Evolutionary conservation across 2,797 vertebrate genomes (phyloP).

Genomic region (Hirundo rustica): DNA sequence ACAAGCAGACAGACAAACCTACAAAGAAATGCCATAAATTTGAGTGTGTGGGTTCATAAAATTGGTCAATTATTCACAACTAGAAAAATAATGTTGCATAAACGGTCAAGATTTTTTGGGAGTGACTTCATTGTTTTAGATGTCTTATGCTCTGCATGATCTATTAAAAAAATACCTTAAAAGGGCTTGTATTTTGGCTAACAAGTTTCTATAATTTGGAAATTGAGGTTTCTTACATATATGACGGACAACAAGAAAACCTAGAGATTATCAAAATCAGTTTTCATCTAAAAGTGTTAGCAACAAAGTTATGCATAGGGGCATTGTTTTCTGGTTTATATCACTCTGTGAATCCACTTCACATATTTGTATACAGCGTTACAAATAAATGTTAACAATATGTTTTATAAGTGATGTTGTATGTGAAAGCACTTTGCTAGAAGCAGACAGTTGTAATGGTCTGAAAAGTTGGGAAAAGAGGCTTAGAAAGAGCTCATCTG

Average conservation of each 20-base stretch:
- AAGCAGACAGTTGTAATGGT: background rate
- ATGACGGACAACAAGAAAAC: background rate
- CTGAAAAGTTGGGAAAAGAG: background rate
- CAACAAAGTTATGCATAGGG: background rate
- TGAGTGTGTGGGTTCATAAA: constrained; percentile 11
- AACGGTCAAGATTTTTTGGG: constrained; percentile 39
- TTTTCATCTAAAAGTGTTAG: background rate
- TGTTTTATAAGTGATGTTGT: constrained; percentile 11
- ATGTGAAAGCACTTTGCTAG: constrained; percentile 14
- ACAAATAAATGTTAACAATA: constrained; percentile 29
- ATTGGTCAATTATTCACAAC: constrained; percentile 27
- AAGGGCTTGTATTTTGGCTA: background rate
- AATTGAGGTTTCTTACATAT: background rate
- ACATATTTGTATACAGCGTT: constrained; percentile 31
- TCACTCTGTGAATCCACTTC: background rate
- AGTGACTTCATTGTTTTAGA: constrained; percentile 45
- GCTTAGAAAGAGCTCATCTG: background rate
- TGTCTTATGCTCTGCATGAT: background rate
- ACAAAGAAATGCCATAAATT: constrained; percentile 39
- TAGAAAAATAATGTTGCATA: constrained; percentile 49
- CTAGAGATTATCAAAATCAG: background rate
- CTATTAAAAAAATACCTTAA: constrained; percentile 45
- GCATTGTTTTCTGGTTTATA: constrained; percentile 22
- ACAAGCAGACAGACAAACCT: background rate
- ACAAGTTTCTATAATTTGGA: background rate